Evolutionary conservation across 2,113 vertebrate genomes (phyloP).

Genomic region (Acanthochromis polyacanthus): DNA sequence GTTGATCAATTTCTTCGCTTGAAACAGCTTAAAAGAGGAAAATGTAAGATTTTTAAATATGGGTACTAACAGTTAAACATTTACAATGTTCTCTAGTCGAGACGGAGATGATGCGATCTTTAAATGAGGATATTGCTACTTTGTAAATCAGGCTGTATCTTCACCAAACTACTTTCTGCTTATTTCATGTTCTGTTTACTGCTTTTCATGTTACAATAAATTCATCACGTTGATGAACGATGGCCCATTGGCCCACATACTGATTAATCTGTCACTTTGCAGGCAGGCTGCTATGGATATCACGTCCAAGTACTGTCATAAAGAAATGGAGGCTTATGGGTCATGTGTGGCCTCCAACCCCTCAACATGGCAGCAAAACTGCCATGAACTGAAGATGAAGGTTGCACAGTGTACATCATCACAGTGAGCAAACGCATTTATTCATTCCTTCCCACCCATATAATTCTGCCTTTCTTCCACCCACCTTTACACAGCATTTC

Average conservation of each 20-base stretch:
- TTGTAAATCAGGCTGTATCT: neutral
- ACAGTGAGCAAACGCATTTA: constrained; percentile 86
- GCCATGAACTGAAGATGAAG: constrained; percentile 89
- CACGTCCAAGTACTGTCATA: constrained; percentile 88
- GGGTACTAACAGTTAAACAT: neutral
- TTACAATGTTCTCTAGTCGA: neutral
- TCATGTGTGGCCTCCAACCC: constrained; percentile 91
- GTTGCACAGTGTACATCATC: constrained; percentile 92
- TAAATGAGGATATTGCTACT: too few species aligned
- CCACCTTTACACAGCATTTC: neutral
- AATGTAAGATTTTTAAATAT: constrained; percentile 71
- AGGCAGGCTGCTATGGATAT: constrained; percentile 95
- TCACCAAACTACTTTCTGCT: too few species aligned
- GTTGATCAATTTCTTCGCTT: constrained; percentile 16
- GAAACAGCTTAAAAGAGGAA: constrained; percentile 17
- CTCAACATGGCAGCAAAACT: constrained; percentile 90
- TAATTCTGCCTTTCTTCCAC: neutral
- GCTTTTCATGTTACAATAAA: too few species aligned
- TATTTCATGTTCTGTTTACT: neutral
- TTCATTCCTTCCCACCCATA: neutral
- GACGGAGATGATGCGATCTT: too few species aligned
- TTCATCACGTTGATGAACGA: neutral
- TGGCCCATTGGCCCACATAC: neutral
- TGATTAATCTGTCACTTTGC: constrained; percentile 13
- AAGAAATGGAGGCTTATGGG: constrained; percentile 92